Evolutionary conservation across 2,888 invertebrate genomes (phyloP).

Genomic region (Campoplex capitator): DNA sequence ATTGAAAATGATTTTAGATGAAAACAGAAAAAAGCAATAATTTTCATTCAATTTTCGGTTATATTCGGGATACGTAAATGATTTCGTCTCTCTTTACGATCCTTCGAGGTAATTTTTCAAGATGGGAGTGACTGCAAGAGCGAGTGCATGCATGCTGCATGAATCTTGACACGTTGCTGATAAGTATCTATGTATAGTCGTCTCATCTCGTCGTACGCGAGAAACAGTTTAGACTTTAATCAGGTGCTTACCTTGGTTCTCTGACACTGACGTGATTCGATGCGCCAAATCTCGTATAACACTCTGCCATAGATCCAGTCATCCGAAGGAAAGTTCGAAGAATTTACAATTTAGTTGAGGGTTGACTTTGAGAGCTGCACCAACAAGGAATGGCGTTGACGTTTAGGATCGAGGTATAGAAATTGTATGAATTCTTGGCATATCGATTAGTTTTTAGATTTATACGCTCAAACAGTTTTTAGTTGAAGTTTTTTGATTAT

Average conservation of each 20-base stretch:
- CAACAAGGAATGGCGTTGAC: not conserved
- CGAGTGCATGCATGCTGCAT: not conserved
- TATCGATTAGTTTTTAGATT: no score
- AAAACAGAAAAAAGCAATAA: no score
- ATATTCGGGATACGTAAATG: not conserved
- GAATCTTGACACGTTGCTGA: not conserved
- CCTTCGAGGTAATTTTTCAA: not conserved
- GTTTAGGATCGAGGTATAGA: not conserved
- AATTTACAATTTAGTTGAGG: not conserved
- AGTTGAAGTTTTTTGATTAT: no score
- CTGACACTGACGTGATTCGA: not conserved
- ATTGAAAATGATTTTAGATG: not conserved
- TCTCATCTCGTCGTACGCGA: not conserved
- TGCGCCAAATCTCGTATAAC: slow-evolving; percentile 17
- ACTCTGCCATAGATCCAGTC: not conserved
- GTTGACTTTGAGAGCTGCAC: not conserved
- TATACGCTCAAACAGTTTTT: no score
- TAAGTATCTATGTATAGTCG: not conserved
- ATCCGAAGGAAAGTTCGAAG: not conserved
- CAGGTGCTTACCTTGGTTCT: slow-evolving; percentile 1
- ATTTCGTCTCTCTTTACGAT: not conserved
- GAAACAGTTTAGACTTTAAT: not conserved
- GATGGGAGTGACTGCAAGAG: not conserved
- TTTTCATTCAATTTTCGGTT: no score
- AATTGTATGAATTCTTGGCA: not conserved